Percentiles rank a stretch among this genome's conserved stretches.
These are phyloP conservation scores for Catagonus wagneri DNA, from an alignment of 2,113 vertebrate genomes.

Conservation along the genomic window DNA sequence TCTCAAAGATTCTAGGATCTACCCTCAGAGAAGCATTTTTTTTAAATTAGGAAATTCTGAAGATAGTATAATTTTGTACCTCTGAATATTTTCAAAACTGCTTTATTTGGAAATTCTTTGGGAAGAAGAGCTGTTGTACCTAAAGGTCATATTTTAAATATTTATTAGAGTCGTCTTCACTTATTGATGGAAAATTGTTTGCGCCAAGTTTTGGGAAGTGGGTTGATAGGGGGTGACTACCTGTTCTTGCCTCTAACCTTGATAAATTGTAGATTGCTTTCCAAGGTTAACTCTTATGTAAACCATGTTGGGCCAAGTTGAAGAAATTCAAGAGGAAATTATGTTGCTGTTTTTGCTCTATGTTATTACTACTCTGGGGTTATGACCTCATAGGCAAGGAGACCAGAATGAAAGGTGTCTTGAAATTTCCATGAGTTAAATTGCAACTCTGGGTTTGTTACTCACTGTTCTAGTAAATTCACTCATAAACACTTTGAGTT, in stretches of 20 bases:
- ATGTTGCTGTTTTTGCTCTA: not conserved
- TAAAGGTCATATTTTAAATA: slow-evolving; percentile 38
- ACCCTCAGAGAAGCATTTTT: slow-evolving; percentile 51
- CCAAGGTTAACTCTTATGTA: not conserved
- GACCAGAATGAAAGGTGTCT: not conserved
- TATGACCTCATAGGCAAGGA: not conserved
- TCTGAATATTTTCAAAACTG: slow-evolving; percentile 28
- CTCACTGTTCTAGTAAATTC: not conserved
- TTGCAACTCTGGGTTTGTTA: not conserved
- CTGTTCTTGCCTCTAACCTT: not conserved
- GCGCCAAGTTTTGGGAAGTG: not conserved
- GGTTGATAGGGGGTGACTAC: not conserved
- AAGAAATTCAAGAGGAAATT: not conserved
- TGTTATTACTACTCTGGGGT: not conserved
- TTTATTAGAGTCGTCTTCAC: not conserved
- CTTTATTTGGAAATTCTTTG: not conserved
- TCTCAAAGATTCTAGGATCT: not conserved
- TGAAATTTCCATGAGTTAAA: not conserved
- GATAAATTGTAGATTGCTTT: not conserved
- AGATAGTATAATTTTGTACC: not conserved
- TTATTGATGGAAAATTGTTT: not conserved
- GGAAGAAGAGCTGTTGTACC: not conserved
- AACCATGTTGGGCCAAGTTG: not conserved
- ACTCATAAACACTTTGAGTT: not conserved
- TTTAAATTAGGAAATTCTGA: slow-evolving; percentile 35